Percentiles rank a stretch among this genome's conserved stretches.
Conservation (phyloP, 2,797 vertebrate genomes). For the Enteromius treurensis region DNA sequence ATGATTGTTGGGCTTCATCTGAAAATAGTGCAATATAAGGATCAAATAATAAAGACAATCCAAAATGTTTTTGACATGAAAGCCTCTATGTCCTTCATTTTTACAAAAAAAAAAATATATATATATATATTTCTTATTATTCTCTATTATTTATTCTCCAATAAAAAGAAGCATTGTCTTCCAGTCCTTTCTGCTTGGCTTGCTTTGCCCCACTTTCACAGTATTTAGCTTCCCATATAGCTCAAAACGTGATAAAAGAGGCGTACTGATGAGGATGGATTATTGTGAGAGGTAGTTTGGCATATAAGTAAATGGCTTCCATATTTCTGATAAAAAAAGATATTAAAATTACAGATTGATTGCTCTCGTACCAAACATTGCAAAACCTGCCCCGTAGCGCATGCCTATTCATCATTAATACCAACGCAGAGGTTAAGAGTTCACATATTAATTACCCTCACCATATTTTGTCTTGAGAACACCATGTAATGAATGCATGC, state of each 20-base stretch:
- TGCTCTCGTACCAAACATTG: not conserved
- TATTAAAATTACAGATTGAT: not conserved
- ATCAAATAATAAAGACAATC: not conserved
- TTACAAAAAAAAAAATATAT: too few species aligned
- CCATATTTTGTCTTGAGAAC: not conserved
- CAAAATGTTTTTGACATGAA: not conserved
- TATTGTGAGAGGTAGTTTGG: not conserved
- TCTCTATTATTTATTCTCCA: not conserved
- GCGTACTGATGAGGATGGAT: not conserved
- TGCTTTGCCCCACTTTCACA: not conserved
- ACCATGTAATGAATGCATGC: not conserved
- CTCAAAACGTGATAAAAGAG: not conserved
- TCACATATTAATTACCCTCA: not conserved
- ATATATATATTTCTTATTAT: not conserved
- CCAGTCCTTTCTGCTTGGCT: not conserved
- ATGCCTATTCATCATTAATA: constrained; percentile 1
- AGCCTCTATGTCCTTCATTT: not conserved
- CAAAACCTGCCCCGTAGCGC: not conserved
- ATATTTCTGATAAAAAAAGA: not conserved
- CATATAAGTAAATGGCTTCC: not conserved
- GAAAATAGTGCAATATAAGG: not conserved
- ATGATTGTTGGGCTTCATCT: not conserved
- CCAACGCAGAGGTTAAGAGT: not conserved
- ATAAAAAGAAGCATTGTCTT: not conserved
- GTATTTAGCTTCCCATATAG: not conserved